Evolutionary conservation across 2,797 vertebrate species (phyloP).

Genomic region (Bucorvus abyssinicus): DNA sequence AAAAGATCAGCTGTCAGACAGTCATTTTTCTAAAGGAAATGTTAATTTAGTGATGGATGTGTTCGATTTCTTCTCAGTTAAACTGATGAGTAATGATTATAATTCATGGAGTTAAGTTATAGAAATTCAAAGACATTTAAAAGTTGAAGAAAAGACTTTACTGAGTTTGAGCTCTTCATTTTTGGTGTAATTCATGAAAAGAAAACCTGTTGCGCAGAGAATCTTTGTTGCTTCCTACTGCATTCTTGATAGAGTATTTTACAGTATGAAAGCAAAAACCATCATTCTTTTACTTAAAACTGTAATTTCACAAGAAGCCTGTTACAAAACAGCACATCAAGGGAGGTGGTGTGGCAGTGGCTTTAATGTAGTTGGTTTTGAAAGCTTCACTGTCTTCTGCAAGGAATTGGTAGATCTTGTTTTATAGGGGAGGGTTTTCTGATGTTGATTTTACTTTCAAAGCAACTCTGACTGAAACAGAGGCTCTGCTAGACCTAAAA

Average conservation of each 20-base stretch:
- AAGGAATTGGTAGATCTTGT: background rate
- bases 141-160: background rate
- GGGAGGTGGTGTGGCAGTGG: background rate
- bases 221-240: background rate
- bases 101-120: background rate
- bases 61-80: background rate
- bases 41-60: background rate
- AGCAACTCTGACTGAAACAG: background rate
- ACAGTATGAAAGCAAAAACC: background rate
- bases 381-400: background rate
- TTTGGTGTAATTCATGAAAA: background rate
- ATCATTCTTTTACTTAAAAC: background rate
- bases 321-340: background rate
- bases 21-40: background rate
- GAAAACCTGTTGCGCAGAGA: background rate
- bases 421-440: background rate
- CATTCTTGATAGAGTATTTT: background rate
- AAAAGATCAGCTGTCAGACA: background rate
- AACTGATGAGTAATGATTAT: background rate
- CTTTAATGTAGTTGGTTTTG: background rate
- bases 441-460: background rate
- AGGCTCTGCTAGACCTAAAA: background rate
- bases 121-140: background rate
- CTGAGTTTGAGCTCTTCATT: background rate
- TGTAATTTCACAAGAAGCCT: background rate